Percentiles rank a stretch among this genome's conserved stretches.
These are phyloP conservation scores for Sphyrna mokarran DNA, from an alignment of 2,113 vertebrate genomes.

Conservation along the genomic window DNA sequence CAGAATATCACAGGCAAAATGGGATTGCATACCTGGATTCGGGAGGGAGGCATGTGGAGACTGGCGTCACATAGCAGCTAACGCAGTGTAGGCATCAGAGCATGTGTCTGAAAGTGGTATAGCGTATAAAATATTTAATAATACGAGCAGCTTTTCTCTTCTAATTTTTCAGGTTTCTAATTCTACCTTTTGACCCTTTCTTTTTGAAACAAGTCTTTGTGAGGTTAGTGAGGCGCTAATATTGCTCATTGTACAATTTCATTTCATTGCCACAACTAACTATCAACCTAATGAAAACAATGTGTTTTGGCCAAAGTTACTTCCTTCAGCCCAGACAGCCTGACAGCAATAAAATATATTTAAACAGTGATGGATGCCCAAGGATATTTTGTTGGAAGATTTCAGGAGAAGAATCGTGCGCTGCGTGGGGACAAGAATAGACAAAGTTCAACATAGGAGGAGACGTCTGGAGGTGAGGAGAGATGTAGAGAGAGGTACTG, in stretches of 20 bases:
- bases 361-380: background rate
- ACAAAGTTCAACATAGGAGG: background rate
- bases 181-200: background rate
- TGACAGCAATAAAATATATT: background rate
- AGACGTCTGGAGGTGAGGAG: background rate
- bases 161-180: background rate
- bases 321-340: background rate
- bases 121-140: background rate
- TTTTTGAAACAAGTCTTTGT: background rate
- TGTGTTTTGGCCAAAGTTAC: constrained; percentile 10
- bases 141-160: background rate
- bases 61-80: background rate
- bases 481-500: background rate
- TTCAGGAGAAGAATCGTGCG: background rate
- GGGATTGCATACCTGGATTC: background rate
- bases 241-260: background rate
- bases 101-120: background rate
- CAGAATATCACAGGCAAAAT: background rate
- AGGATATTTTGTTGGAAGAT: background rate
- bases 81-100: background rate
- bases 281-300: background rate
- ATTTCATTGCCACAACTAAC: background rate
- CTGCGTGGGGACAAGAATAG: background rate
- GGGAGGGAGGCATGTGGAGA: background rate
- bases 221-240: background rate